A percentile compares a stretch with the other conserved stretches of the same genome.
Conservation (phyloP, 2,888 invertebrate genomes). For the Phengaris arion region DNA sequence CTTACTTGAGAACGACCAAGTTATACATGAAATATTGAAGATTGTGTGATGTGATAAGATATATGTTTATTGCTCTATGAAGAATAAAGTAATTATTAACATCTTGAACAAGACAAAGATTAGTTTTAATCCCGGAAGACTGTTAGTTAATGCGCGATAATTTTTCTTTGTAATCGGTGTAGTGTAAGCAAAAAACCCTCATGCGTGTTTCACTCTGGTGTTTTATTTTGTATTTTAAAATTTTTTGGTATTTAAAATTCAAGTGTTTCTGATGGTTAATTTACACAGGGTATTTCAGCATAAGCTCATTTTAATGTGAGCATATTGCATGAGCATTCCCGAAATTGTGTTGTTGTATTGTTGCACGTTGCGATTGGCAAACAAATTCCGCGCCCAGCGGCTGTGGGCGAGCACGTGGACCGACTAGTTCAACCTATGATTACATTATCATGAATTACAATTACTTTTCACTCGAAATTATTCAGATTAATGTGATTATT, state of each 20-base stretch:
- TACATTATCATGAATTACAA: constrained; percentile 22
- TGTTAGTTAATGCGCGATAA: no score
- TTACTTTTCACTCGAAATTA: constrained; percentile 15
- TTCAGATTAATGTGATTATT: not conserved
- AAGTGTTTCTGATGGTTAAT: no score
- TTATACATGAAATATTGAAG: not conserved
- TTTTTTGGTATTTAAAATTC: no score
- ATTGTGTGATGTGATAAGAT: not conserved
- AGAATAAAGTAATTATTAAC: no score
- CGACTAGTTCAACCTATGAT: constrained; percentile 15
- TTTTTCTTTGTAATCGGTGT: no score
- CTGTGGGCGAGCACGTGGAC: constrained; percentile 24
- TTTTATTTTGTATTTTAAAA: no score
- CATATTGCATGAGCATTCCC: not conserved
- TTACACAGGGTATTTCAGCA: no score
- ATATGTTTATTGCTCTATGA: not conserved
- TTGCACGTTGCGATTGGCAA: constrained; percentile 16
- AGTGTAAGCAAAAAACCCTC: no score
- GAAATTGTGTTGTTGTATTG: constrained; percentile 6
- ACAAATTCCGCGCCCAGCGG: constrained; percentile 9
- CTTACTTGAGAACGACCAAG: not conserved
- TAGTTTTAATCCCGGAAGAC: no score
- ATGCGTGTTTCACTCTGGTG: no score
- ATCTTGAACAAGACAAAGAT: no score
- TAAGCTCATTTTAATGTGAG: no score